Percentiles rank a stretch among this genome's conserved stretches.
Evolutionary conservation across 2,888 invertebrate species (phyloP).

Genomic region (Graphium colonna): DNA sequence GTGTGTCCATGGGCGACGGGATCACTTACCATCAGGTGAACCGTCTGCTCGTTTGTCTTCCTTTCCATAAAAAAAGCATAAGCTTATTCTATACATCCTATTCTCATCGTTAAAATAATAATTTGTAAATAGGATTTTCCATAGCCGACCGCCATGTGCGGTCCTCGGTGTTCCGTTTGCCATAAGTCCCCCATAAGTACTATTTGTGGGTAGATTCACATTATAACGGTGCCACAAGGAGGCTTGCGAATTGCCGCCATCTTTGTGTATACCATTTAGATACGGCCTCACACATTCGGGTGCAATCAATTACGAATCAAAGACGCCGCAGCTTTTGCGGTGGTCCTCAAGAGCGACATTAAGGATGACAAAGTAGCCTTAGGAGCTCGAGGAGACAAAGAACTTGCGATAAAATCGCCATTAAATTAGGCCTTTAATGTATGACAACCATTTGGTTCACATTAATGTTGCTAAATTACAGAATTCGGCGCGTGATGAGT

Average conservation of each 20-base stretch:
- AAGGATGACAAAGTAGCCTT: conserved; percentile 34
- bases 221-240: conserved; percentile 22
- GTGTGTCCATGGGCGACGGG: too few relatives aligned
- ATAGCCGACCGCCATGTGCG: too few relatives aligned
- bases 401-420: conserved; percentile 39
- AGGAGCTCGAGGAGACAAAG: conserved; percentile 34
- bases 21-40: too few relatives aligned
- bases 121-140: too few relatives aligned
- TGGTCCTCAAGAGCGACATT: conserved; percentile 44
- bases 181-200: too few relatives aligned
- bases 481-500: conserved; percentile 11
- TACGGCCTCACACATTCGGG: not conserved
- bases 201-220: too few relatives aligned
- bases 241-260: conserved; percentile 40
- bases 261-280: conserved; percentile 41
- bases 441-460: conserved; percentile 24
- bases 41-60: too few relatives aligned
- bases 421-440: conserved; percentile 36
- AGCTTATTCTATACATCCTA: too few relatives aligned
- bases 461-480: conserved; percentile 20
- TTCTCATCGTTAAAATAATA: too few relatives aligned
- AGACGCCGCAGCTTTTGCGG: conserved; percentile 46
- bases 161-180: too few relatives aligned
- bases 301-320: conserved; percentile 25
- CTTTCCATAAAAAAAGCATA: too few relatives aligned